phyloP scores from a whole-genome alignment of 2,113 vertebrate genomes.

The Pyrgilauda ruficollis region DNA sequence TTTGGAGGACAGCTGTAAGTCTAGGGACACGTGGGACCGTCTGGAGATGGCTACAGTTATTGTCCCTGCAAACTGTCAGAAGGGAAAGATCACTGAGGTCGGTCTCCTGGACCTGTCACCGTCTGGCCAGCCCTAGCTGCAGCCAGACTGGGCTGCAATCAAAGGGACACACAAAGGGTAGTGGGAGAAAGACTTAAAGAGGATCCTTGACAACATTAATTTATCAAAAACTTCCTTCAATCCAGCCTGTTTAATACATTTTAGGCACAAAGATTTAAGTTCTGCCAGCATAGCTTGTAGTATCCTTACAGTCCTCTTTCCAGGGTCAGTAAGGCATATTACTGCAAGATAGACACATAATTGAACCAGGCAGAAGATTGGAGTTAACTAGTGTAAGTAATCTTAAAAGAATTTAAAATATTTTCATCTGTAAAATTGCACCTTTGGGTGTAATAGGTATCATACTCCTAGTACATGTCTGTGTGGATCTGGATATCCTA shows the following conservation, averaged over 20 bases:
- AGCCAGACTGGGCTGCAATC: not conserved
- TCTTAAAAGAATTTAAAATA: not conserved
- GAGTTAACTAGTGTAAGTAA: not conserved
- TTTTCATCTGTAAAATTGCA: not conserved
- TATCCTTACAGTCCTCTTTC: not conserved
- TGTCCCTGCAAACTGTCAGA: not conserved
- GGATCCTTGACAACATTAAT: not conserved
- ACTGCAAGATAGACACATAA: not conserved
- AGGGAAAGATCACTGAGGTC: not conserved
- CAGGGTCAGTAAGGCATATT: not conserved
- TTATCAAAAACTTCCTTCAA: not conserved
- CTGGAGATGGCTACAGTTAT: not conserved
- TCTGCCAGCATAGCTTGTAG: not conserved
- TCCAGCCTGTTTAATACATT: not conserved
- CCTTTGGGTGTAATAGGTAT: not conserved
- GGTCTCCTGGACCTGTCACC: not conserved
- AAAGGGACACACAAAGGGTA: not conserved
- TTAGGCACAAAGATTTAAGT: not conserved
- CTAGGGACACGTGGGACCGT: rapidly evolving
- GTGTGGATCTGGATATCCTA: not conserved
- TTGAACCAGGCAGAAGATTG: not conserved
- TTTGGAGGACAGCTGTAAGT: not conserved
- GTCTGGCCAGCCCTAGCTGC: not conserved
- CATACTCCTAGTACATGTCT: not conserved
- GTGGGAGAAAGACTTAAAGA: not conserved